These are phyloP conservation scores for Hylaeus anthracinus DNA, from an alignment of 1,140 invertebrate species.

Conservation along the genomic window DNA sequence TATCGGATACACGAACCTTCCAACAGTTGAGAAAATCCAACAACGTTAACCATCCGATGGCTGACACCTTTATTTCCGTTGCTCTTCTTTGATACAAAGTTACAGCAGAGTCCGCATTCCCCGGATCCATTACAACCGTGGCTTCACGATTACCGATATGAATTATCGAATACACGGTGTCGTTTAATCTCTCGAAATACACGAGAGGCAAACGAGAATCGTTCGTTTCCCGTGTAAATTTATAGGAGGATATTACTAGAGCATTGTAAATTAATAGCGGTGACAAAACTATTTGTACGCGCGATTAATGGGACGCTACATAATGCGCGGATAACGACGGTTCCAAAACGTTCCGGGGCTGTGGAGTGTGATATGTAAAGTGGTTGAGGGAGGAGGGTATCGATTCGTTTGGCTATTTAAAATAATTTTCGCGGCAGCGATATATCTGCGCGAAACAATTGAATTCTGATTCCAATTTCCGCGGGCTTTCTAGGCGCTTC, in stretches of 20 bases:
- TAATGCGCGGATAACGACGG: constrained; percentile 28
- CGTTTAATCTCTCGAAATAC: constrained; percentile 23
- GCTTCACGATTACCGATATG: constrained; percentile 7
- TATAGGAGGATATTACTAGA: constrained; percentile 25
- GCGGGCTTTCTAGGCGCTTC: too few species aligned
- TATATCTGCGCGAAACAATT: neutral
- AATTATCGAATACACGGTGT: constrained; percentile 5
- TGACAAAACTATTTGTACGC: constrained; percentile 39
- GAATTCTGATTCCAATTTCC: neutral
- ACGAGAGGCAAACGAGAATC: neutral
- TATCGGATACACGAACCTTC: too few species aligned
- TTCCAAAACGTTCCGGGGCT: neutral
- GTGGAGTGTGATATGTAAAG: too few species aligned
- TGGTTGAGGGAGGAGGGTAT: neutral
- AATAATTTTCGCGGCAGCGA: constrained; percentile 8
- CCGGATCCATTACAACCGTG: neutral
- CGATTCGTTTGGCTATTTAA: constrained; percentile 15
- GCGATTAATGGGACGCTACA: constrained; percentile 32
- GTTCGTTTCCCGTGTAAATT: neutral
- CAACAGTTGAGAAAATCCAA: too few species aligned
- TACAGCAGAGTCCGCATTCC: neutral
- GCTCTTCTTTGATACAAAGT: neutral
- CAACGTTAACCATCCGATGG: too few species aligned
- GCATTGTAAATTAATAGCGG: constrained; percentile 45
- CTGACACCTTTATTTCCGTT: neutral